phyloP scores from a whole-genome alignment of 2,797 vertebrate species.

The Amazona ochrocephala region DNA sequence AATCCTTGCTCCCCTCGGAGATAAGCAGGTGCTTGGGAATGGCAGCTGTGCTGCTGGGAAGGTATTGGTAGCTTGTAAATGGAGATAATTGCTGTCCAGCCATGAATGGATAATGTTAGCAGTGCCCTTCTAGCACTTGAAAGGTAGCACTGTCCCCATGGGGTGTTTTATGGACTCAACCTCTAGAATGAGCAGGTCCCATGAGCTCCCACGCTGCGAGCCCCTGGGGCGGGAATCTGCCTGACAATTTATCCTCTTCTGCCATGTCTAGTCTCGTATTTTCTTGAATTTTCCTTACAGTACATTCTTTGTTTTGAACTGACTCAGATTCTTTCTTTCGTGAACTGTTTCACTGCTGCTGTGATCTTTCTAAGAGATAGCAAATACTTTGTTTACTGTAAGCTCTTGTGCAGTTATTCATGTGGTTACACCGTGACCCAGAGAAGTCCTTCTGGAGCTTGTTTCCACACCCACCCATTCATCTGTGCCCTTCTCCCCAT shows the following conservation, averaged over 20 bases:
- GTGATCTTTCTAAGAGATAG: slow-evolving; percentile 62
- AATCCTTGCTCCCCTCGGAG: neutral
- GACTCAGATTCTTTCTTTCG: slow-evolving; percentile 60
- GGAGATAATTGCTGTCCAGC: neutral
- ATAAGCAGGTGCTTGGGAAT: neutral
- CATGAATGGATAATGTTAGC: neutral
- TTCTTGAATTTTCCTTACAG: slow-evolving; percentile 57
- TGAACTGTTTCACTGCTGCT: slow-evolving; percentile 53
- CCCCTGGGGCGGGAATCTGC: neutral
- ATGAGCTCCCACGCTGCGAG: neutral
- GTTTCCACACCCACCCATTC: slow-evolving; percentile 65
- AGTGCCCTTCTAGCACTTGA: neutral
- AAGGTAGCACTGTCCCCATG: neutral
- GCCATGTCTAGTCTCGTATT: slow-evolving; percentile 42
- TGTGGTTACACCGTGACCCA: slow-evolving; percentile 58
- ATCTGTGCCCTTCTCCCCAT: slow-evolving; percentile 38
- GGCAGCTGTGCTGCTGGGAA: neutral
- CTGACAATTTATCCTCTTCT: neutral
- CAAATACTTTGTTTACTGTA: slow-evolving; percentile 69
- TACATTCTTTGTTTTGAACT: slow-evolving; percentile 58
- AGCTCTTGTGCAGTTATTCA: slow-evolving; percentile 63
- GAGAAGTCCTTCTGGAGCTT: slow-evolving; percentile 55
- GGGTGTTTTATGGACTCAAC: neutral
- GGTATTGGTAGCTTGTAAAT: neutral
- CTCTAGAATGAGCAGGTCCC: neutral